Base-by-base conservation (phyloP, 2,888 invertebrate genomes). In the Sympetrum striolatum region DNA sequence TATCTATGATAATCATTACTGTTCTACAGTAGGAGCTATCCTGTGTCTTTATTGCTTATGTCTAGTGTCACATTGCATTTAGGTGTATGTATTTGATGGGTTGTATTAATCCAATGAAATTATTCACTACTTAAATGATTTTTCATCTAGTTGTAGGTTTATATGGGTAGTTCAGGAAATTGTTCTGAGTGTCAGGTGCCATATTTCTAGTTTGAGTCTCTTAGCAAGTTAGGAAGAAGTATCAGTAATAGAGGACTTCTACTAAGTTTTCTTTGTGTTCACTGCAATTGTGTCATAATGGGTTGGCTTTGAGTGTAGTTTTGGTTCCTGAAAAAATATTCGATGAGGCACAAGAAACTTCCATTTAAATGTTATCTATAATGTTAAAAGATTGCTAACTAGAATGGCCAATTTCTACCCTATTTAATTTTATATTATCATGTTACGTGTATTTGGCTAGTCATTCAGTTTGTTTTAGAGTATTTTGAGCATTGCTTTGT, bases 221-320 rank as follows among this genome's bases (percentile, higher is more conserved):
- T 91, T 91, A 91, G 91, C 91, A 90, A 91, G 90, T 90, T 91
- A 91, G 90, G 91, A 90, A 91, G 91, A 91, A 91, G 73, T 82
- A 90, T 86, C 37, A 58, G 60, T 86, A 86, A 58, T 86, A 86
- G 60, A 86, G 79, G 82, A 90, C 91, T 92, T 91, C 91, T 91
- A 91, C 91, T 92, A 91, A 91, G 91, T 92, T 92, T 91, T 92
- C 91, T 91, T 92, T 92, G 92, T 92, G 91, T 92, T 92, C 91
- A 91, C 91, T 91, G 91, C 91, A 91, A 91, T 91, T 92, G 91
- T 92, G 60, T 86, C 86, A 86, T 91, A 91, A 92, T 92, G 92
- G 92, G 92, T 92, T 92, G 92, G 92, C 92, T 92, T 92, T 92
- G 92, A 92, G 92, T 92, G 92, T 92, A 91, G 86, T 39, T 86